These are phyloP conservation scores for Zaprionus tsacasi DNA, from an alignment of 1,140 invertebrate species.

Conservation along the genomic window DNA sequence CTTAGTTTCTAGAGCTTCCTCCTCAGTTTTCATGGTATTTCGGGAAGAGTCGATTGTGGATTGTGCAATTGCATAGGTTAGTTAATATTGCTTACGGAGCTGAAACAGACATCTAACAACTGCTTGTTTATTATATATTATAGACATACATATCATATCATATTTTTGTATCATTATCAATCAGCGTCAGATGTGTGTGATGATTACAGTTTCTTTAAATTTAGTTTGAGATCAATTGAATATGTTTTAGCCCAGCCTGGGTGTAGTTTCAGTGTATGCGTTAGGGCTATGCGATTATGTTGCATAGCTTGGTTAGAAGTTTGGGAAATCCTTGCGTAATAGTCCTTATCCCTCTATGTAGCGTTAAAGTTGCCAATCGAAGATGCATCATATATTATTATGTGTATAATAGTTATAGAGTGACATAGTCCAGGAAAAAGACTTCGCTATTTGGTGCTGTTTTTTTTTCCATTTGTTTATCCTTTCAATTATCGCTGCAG, in stretches of 20 bases:
- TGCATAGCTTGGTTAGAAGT: background rate
- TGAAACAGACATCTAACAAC: background rate
- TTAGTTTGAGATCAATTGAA: constrained; percentile 74
- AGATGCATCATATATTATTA: background rate
- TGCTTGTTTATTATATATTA: background rate
- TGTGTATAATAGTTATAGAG: background rate
- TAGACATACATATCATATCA: background rate
- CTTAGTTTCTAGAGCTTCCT: constrained; percentile 11
- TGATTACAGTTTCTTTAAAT: constrained; percentile 41
- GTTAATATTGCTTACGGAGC: constrained; percentile 2
- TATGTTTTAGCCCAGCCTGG: constrained; percentile 36
- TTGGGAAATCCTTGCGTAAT: background rate
- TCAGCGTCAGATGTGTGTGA: constrained; percentile 13
- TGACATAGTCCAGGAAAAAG: constrained; percentile 7
- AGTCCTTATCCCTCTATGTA: constrained; percentile 3
- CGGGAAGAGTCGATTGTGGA: constrained; percentile 11
- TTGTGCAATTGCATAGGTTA: constrained; percentile 2
- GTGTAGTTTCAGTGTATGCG: background rate
- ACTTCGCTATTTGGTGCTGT: constrained; percentile 28
- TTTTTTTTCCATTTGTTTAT: constrained; percentile 17
- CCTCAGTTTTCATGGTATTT: background rate
- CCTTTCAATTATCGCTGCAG: constrained; percentile 62
- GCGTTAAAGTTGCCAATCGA: background rate
- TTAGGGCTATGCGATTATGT: background rate
- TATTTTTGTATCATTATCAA: constrained; percentile 4